A percentile compares a stretch with the other conserved stretches of the same genome.
Evolutionary conservation across 2,113 vertebrate species (phyloP).

Genomic region (Rhabdornis inornatus): DNA sequence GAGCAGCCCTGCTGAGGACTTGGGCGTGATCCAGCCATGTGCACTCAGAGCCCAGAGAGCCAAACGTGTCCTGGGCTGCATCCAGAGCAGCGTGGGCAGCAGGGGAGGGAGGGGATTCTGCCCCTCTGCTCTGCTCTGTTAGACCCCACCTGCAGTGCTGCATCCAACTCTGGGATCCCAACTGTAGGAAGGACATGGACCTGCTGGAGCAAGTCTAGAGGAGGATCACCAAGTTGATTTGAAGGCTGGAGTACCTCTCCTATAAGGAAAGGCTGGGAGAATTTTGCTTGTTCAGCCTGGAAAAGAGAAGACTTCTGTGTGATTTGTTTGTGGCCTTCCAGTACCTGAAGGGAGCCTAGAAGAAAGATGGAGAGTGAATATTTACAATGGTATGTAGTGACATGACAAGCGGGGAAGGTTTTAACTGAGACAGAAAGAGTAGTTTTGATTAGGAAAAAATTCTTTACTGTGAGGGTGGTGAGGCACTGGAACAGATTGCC

Average conservation of each 20-base stretch:
- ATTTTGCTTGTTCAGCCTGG: background rate
- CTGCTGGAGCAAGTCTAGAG: fast-evolving
- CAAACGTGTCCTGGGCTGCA: background rate
- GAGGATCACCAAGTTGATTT: background rate
- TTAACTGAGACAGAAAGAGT: background rate
- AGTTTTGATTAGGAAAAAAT: background rate
- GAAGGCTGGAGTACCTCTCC: background rate
- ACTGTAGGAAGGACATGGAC: fast-evolving
- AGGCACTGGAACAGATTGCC: background rate
- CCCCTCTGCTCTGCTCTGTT: fast-evolving
- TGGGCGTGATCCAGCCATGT: background rate
- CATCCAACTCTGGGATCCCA: fast-evolving
- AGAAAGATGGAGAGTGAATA: background rate
- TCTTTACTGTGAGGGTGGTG: background rate
- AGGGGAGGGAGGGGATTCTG: background rate
- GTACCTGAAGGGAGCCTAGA: background rate
- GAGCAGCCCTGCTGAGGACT: background rate
- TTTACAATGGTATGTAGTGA: background rate
- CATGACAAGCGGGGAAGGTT: background rate
- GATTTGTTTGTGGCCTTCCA: background rate
- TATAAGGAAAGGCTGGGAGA: background rate
- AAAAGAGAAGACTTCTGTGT: background rate
- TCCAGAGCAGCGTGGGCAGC: fast-evolving
- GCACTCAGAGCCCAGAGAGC: background rate
- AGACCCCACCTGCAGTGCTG: background rate